phyloP scores from a whole-genome alignment of 2,797 vertebrate species.

The Agapornis canus region DNA sequence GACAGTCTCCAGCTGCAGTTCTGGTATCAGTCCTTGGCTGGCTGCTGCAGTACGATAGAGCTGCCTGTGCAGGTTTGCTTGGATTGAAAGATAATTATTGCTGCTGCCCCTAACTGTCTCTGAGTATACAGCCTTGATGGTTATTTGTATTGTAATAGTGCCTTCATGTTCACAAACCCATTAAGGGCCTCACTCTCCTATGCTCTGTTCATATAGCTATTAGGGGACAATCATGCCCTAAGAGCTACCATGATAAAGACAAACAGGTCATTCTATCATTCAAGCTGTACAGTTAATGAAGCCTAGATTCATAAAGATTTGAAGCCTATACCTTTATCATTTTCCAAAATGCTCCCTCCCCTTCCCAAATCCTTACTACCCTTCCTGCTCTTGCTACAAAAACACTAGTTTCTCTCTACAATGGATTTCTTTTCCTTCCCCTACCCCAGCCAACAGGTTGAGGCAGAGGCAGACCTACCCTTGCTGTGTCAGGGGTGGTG shows the following conservation, averaged over 20 bases:
- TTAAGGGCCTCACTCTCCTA: not conserved
- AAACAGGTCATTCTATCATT: not conserved
- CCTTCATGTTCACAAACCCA: not conserved
- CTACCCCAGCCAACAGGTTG: not conserved
- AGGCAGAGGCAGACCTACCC: not conserved
- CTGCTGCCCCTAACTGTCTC: not conserved
- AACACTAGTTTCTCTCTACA: not conserved
- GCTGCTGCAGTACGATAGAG: rapidly evolving
- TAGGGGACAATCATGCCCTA: not conserved
- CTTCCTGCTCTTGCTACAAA: not conserved
- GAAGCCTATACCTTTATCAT: not conserved
- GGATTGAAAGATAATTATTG: not conserved
- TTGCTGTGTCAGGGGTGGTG: rapidly evolving
- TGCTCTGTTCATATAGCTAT: not conserved
- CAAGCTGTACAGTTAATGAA: not conserved
- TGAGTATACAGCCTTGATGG: not conserved
- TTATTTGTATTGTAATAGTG: not conserved
- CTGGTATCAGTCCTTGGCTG: not conserved
- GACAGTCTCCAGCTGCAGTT: not conserved
- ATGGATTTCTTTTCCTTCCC: not conserved
- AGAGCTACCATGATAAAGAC: not conserved
- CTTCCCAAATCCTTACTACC: not conserved
- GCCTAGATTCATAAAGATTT: not conserved
- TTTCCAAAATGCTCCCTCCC: not conserved
- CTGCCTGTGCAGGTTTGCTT: not conserved